Conservation (phyloP, 2,888 invertebrate species). For the Acanthosepion pharaonis region DNA sequence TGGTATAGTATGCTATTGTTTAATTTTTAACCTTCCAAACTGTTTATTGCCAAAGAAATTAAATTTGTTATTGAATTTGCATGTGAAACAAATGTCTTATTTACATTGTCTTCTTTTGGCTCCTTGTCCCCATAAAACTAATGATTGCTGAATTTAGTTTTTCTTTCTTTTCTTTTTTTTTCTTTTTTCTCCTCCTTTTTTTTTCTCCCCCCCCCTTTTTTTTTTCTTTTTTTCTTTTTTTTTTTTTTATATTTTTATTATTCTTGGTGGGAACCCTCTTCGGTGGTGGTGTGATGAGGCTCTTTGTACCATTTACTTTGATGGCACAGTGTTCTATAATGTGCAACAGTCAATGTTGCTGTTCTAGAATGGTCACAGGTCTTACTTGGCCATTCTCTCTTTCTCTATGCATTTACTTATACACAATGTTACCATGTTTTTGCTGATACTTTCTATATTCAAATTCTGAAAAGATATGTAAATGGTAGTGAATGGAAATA, state of each 20-base stretch:
- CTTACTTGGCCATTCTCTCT: neutral
- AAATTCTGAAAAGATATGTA: conserved; percentile 37
- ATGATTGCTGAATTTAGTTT: conserved; percentile 20
- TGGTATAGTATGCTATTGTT: conserved; percentile 43
- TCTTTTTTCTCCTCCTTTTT: too few species aligned
- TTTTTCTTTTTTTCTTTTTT: neutral
- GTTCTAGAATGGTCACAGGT: neutral
- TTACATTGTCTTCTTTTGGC: conserved; percentile 24
- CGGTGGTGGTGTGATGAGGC: conserved; percentile 7
- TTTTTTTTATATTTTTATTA: neutral
- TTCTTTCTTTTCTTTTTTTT: too few species aligned
- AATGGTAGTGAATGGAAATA: conserved; percentile 37
- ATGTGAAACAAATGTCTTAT: conserved; percentile 24
- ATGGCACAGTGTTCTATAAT: neutral
- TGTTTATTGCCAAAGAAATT: neutral
- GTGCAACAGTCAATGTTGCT: neutral
- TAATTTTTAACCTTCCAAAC: neutral
- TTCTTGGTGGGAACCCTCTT: conserved; percentile 9
- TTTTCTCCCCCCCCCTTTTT: too few species aligned
- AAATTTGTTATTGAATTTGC: conserved; percentile 33
- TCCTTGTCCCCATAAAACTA: neutral
- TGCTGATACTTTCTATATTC: conserved; percentile 24
- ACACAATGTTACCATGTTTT: neutral
- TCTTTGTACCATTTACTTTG: neutral
- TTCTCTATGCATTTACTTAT: neutral